Evolutionary conservation across 1,140 invertebrate genomes (phyloP), one percentile per base, ranked within the genome.

Genomic region (Lordiphosa mommai): DNA sequence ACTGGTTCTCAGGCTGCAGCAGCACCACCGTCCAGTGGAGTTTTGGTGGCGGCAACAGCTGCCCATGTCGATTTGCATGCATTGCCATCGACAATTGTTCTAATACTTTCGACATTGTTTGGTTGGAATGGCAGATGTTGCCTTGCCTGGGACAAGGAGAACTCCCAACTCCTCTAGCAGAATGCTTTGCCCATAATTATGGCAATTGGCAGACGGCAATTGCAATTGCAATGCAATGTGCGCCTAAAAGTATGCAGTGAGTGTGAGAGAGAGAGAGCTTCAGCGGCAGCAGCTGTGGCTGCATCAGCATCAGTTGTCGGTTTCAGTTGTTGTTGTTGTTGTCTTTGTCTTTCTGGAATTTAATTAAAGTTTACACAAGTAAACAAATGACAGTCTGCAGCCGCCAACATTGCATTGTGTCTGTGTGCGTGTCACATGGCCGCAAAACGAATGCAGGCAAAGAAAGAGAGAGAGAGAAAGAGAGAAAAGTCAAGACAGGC

Each of bases 281-380:
- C 16, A 38, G 51, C 14, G n/a, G 51, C 51, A 57, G 58, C 73
- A 72, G 29, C 53, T 77, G 73, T 43, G 58, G 56, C 61, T 52
- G 71, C 72, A 56, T 49, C 57, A 61, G 64, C 50, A 38, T 43
- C 72, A 70, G 20, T 23, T 23, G 20, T 23, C 6, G 20, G 20
- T 23, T 23, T 58, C 61, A 66, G 66, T 76, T 70, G 50, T 46
- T 44, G 60, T 48, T 47, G 64, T 50, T 29, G 56, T 48, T 65
- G 61, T 53, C 61, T 51, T 80, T 64, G 73, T 79, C 74, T 66
- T 74, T 79, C 82, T 82, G 74, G 74, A 80, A 80, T 80, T 80
- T 80, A 80, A 80, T 80, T 80, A 80, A 80, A 80, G 65, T 80
- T 82, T 80, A 82, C 70, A 80, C 76, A 80, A 80, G 74, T 82